These are phyloP conservation scores for Agelas oroides DNA, from an alignment of 37 sponge, comb jelly and placozoan genomes.

Conservation along the genomic window DNA sequence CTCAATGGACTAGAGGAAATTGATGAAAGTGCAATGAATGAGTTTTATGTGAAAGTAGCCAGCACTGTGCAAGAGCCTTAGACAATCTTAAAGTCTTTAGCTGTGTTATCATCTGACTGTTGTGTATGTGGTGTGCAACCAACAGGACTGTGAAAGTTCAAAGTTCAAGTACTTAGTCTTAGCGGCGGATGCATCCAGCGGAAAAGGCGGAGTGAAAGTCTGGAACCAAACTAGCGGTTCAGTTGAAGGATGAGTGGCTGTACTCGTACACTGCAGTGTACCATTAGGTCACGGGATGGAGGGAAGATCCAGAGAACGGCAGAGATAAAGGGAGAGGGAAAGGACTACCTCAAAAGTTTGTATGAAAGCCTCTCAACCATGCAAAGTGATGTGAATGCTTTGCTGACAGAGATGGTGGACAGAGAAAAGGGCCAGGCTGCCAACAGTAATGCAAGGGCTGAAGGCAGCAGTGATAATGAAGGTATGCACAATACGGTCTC, in stretches of 20 bases:
- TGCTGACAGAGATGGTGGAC: slow-evolving; percentile 61
- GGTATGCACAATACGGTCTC: background rate
- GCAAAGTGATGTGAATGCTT: slow-evolving; percentile 52
- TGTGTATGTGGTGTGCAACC: background rate
- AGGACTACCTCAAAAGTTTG: slow-evolving; percentile 26
- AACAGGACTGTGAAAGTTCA: background rate
- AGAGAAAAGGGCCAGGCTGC: slow-evolving; percentile 38
- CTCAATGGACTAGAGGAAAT: slow-evolving; percentile 44
- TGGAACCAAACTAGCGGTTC: too few species aligned
- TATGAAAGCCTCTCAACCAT: slow-evolving; percentile 25
- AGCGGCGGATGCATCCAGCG: background rate
- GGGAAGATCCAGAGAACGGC: slow-evolving; percentile 1
- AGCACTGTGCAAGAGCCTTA: slow-evolving; percentile 38
- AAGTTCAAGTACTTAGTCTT: background rate
- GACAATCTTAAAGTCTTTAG: background rate
- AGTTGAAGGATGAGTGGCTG: background rate
- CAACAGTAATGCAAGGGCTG: background rate
- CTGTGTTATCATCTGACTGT: too few species aligned
- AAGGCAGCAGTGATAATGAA: background rate
- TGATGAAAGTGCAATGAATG: slow-evolving; percentile 28
- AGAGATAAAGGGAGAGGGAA: background rate
- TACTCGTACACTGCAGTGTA: slow-evolving; percentile 8
- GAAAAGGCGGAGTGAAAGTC: too few species aligned
- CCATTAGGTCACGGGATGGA: slow-evolving; percentile 7
- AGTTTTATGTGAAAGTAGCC: slow-evolving; percentile 49